phyloP scores from a whole-genome alignment of 2,113 vertebrate genomes.

The Bettongia penicillata region DNA sequence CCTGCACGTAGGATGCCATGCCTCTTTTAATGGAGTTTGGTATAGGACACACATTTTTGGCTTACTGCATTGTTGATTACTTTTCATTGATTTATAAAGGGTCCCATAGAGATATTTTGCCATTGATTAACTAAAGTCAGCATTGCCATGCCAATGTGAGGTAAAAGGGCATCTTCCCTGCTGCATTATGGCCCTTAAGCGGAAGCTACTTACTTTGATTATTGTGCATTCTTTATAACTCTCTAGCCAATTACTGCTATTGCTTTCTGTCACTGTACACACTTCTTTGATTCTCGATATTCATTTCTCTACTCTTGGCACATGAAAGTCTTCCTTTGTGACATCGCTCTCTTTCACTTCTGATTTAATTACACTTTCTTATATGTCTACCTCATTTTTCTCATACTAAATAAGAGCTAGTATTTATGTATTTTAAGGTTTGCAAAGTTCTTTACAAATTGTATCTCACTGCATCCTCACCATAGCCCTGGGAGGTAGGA shows the following conservation, averaged over 20 bases:
- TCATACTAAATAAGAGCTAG: neutral
- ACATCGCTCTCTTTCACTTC: neutral
- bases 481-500: neutral
- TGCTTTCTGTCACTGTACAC: neutral
- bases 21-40: neutral
- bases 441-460: neutral
- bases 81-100: neutral
- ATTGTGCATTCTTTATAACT: neutral
- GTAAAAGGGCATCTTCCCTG: neutral
- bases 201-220: neutral
- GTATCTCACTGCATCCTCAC: neutral
- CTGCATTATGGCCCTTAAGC: neutral
- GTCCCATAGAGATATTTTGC: neutral
- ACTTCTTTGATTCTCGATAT: neutral
- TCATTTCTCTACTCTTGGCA: neutral
- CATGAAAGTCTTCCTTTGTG: neutral
- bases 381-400: neutral
- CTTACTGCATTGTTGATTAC: neutral
- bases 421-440: neutral
- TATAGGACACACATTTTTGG: neutral
- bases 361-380: neutral
- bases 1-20: neutral
- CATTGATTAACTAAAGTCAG: neutral
- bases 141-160: neutral
- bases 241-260: neutral